Conservation (phyloP, 2,888 invertebrate species). For the Phoronis australis region DNA sequence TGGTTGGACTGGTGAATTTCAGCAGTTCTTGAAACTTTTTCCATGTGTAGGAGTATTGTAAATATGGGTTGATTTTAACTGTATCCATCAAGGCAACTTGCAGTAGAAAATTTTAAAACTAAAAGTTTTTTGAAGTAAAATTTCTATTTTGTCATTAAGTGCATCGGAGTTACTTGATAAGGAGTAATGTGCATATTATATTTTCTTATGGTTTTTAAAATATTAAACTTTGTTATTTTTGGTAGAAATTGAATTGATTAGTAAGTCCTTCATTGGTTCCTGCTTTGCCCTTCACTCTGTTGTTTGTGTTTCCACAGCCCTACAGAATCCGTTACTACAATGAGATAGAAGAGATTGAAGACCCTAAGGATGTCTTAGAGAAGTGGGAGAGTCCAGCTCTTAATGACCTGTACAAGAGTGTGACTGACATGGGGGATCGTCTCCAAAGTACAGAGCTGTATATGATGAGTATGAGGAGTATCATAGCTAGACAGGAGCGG, state of each 20-base stretch:
- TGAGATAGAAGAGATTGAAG: conserved; percentile 28
- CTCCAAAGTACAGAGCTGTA: conserved; percentile 30
- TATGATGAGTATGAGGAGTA: conserved; percentile 27
- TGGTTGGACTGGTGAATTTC: too few relatives aligned
- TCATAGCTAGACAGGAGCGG: conserved; percentile 30
- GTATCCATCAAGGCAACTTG: too few relatives aligned
- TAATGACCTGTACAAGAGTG: conserved; percentile 28
- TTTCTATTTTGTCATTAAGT: too few relatives aligned
- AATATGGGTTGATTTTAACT: too few relatives aligned
- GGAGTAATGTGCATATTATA: too few relatives aligned
- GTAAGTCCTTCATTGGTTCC: not conserved
- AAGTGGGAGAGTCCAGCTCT: conserved; percentile 36
- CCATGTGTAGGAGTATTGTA: too few relatives aligned
- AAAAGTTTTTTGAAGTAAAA: too few relatives aligned
- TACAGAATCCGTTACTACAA: conserved; percentile 21
- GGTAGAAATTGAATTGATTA: conserved; percentile 1
- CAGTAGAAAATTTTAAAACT: too few relatives aligned
- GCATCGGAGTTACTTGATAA: too few relatives aligned
- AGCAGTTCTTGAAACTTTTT: too few relatives aligned
- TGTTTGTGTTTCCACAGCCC: conserved; percentile 5
- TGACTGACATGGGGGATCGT: conserved; percentile 28
- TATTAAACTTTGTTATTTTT: too few relatives aligned
- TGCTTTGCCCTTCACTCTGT: not conserved
- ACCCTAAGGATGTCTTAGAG: conserved; percentile 23
- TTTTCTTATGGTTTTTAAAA: too few relatives aligned